Conservation (phyloP, 1,140 invertebrate genomes). For the Meloidogyne hapla region DNA sequence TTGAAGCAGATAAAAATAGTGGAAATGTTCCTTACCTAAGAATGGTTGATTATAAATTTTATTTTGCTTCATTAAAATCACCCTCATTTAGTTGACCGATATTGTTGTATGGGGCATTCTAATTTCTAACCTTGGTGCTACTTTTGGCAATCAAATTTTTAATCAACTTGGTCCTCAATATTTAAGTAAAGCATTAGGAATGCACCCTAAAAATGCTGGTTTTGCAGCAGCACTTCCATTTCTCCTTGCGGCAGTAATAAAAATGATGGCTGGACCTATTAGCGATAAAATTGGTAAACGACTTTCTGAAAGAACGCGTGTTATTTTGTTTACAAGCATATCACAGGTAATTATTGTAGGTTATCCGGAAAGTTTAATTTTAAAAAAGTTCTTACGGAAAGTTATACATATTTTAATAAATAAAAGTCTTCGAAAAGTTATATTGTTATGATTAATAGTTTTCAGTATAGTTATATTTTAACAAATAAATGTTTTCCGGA, state of each 20-base stretch:
- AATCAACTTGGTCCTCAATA: not conserved
- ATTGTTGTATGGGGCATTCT: not conserved
- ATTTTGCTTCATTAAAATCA: no score
- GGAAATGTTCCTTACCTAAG: not conserved
- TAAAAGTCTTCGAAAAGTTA: not conserved
- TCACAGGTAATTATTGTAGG: not conserved
- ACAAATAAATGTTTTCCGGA: no score
- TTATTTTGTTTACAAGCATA: not conserved
- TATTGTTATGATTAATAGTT: not conserved
- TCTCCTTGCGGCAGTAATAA: not conserved
- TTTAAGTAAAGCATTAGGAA: not conserved
- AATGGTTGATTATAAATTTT: not conserved
- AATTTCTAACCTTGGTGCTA: not conserved
- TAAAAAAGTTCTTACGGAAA: not conserved
- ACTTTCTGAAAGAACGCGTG: not conserved
- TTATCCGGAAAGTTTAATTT: no score
- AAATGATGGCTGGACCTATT: not conserved
- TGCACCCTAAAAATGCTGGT: not conserved
- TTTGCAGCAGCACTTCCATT: not conserved
- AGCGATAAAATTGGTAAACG: not conserved
- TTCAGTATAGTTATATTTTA: no score
- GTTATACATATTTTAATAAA: not conserved
- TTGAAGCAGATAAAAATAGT: not conserved
- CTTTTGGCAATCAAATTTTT: not conserved
- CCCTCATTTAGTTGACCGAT: not conserved